Conservation (phyloP, 2,888 invertebrate species). For the Serripes groenlandicus region DNA sequence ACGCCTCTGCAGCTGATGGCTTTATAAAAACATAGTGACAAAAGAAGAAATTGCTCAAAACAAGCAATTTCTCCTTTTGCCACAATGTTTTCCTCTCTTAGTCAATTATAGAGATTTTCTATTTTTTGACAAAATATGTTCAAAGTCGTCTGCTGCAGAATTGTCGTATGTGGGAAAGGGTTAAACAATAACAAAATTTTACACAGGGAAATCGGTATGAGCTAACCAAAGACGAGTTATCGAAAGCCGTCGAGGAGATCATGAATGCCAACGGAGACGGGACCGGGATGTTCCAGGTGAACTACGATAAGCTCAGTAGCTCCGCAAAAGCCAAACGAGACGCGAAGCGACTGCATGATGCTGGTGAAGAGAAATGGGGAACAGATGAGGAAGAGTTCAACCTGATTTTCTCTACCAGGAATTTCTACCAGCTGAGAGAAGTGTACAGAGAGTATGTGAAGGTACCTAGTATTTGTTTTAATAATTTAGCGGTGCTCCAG, state of each 20-base stretch:
- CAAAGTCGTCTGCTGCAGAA: too few species aligned
- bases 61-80: slow-evolving; percentile 6
- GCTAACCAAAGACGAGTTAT: slow-evolving; percentile 74
- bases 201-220: slow-evolving; percentile 79
- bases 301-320: slow-evolving; percentile 79
- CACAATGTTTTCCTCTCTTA: not conserved
- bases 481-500: too few species aligned
- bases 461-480: too few species aligned
- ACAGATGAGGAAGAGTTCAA: slow-evolving; percentile 85
- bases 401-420: slow-evolving; percentile 81
- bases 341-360: slow-evolving; percentile 80
- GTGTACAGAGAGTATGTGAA: slow-evolving; percentile 84
- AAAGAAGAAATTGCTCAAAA: not conserved
- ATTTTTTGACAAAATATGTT: too few species aligned
- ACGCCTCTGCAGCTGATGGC: not conserved
- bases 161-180: not conserved
- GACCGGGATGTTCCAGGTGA: slow-evolving; percentile 81
- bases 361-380: slow-evolving; percentile 84
- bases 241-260: slow-evolving; percentile 81
- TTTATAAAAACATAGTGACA: not conserved
- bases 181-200: not conserved
- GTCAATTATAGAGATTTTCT: too few species aligned
- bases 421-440: slow-evolving; percentile 82
- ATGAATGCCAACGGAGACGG: slow-evolving; percentile 68
- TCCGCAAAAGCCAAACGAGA: slow-evolving; percentile 73